Evolutionary conservation across 2,888 invertebrate species (phyloP), one percentile per base, ranked within the genome.

Genomic region (Oscheius sp.): DNA sequence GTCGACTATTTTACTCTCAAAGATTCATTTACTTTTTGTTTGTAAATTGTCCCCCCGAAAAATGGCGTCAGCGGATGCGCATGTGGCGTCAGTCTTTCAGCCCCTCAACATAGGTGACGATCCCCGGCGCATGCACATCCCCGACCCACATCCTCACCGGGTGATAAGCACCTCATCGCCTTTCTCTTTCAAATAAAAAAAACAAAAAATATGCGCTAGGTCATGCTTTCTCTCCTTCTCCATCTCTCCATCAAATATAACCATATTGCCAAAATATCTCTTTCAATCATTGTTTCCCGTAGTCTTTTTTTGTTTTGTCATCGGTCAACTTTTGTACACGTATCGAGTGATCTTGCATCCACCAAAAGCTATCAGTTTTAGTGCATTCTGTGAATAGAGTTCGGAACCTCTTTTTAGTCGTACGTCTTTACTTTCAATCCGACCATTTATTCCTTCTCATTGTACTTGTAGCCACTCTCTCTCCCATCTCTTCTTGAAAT

Each of bases 31-130:
- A 17, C 8, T 34, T 33, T 55, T 37, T 12, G n/a, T n/a, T n/a
- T n/a, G n/a, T n/a, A n/a, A n/a, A n/a, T n/a, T n/a, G n/a, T n/a
- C n/a, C n/a, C n/a, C n/a, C n/a, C n/a, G n/a, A n/a, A 27, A 52
- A 31, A 27, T 52, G 23, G 50, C 15, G 27, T n/a, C 27, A n/a
- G n/a, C 15, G n/a, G 61, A 61, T 61, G 61, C 17, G 42, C 61
- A 25, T 42, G 61, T 61, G 61, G 42, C 29, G 45, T 42, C 61
- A 27, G 61, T 61, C 61, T 61, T 61, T 61, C 61, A 61, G 45
- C 31, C 46, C 46, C 20, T 6, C 15, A 52, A 52, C 25, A 8
- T 61, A 61, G 61, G 61, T 45, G 61, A 61, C 61, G 61, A 61
- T 61, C 61, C 61, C 42, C 58, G 20, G 17, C 61, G 25, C 61